Evolutionary conservation across 1,140 invertebrate species (phyloP).

Genomic region (Saccostrea echinata): DNA sequence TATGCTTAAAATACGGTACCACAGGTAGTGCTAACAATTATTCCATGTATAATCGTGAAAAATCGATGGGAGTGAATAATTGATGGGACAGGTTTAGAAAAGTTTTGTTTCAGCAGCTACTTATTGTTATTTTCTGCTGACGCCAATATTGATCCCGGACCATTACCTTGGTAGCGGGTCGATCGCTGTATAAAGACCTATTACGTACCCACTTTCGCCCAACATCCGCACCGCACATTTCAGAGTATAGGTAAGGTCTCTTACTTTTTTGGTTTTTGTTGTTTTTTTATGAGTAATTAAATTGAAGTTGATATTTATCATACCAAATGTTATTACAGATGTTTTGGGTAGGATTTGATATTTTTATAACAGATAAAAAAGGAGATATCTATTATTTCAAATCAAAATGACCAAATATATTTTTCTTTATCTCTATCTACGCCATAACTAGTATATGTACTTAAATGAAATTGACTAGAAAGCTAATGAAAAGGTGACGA

Average conservation of each 20-base stretch:
- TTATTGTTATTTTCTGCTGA: conserved; percentile 40
- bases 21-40: conserved; percentile 12
- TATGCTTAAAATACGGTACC: conserved; percentile 11
- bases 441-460: too few species aligned
- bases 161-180: conserved; percentile 37
- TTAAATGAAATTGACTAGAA: too few species aligned
- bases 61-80: conserved; percentile 19
- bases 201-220: conserved; percentile 5
- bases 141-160: conserved; percentile 30
- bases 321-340: not conserved
- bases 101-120: conserved; percentile 37
- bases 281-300: too few species aligned
- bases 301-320: not conserved
- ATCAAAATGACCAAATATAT: not conserved
- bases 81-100: conserved; percentile 16
- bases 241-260: not conserved
- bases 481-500: too few species aligned
- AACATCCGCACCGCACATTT: not conserved
- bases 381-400: not conserved
- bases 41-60: not conserved
- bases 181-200: conserved; percentile 36
- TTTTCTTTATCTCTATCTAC: too few species aligned
- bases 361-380: not conserved
- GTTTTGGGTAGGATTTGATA: not conserved
- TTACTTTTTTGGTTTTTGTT: not conserved